Conservation (phyloP, 2,888 invertebrate species). For the Nowickia ferox region DNA sequence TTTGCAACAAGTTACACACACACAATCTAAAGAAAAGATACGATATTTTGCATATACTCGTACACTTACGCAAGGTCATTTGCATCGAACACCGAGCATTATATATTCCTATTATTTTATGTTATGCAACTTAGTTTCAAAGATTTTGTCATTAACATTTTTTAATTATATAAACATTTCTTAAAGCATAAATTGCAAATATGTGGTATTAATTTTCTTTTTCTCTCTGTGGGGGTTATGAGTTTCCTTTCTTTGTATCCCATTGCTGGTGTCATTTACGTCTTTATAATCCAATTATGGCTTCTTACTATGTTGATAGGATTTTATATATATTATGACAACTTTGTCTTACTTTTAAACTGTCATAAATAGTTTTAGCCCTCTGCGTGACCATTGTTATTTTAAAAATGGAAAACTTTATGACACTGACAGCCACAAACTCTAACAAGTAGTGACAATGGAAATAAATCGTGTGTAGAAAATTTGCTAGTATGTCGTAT, state of each 20-base stretch:
- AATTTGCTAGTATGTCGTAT: conserved; percentile 15
- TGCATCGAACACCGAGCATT: no score
- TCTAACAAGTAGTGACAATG: conserved; percentile 25
- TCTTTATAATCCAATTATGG: conserved; percentile 60
- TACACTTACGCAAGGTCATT: no score
- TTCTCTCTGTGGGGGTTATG: background rate
- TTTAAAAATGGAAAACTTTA: conserved; percentile 47
- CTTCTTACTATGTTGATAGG: conserved; percentile 44
- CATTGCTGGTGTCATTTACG: conserved; percentile 40
- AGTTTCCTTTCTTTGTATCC: background rate
- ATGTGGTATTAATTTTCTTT: background rate
- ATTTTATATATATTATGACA: conserved; percentile 52
- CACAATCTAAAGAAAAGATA: no score
- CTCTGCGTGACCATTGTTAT: conserved; percentile 2
- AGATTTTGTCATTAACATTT: background rate
- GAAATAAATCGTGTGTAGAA: conserved; percentile 55
- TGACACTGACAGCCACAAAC: conserved; percentile 40
- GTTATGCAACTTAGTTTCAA: no score
- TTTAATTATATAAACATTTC: background rate
- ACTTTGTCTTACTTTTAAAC: conserved; percentile 31
- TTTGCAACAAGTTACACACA: no score
- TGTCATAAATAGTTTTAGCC: conserved; percentile 26
- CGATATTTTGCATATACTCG: no score
- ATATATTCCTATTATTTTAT: no score
- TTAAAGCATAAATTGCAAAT: background rate